These are phyloP conservation scores for Lipotes vexillifer DNA, from an alignment of 2,113 vertebrate genomes.

Conservation along the genomic window DNA sequence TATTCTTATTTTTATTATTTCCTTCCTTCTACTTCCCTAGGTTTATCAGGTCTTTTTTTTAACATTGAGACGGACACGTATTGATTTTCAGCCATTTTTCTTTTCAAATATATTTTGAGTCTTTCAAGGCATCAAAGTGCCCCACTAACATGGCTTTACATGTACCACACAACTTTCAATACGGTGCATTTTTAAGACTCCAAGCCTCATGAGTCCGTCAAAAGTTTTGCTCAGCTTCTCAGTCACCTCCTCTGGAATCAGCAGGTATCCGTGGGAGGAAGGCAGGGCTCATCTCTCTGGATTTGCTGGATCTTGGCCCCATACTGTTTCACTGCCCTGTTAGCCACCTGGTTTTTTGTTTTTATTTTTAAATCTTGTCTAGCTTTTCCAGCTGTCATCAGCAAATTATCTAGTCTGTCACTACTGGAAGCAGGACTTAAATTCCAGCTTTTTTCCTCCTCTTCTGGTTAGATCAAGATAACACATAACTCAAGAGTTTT, in stretches of 20 bases:
- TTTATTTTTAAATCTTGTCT: background rate
- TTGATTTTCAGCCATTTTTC: background rate
- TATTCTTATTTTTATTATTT: background rate
- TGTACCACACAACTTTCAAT: background rate
- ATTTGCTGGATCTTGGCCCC: background rate
- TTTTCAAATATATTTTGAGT: background rate
- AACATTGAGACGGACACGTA: background rate
- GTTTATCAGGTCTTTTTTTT: background rate
- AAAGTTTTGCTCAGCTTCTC: background rate
- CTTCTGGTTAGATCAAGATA: conserved; percentile 25
- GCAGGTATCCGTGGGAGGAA: background rate
- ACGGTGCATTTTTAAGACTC: background rate
- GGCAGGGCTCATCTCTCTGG: background rate
- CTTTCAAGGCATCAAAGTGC: background rate
- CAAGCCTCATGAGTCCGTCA: background rate
- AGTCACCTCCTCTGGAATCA: background rate
- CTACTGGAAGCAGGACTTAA: background rate
- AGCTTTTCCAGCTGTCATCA: background rate
- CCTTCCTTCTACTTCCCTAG: background rate
- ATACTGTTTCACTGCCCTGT: background rate
- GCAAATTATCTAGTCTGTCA: background rate
- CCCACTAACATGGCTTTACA: background rate
- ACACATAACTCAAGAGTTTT: background rate
- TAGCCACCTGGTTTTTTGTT: background rate
- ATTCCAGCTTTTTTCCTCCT: background rate